Evolutionary conservation across 2,113 vertebrate genomes (phyloP), one percentile per base, ranked within the genome.

Genomic region (Pluvianellus socialis): DNA sequence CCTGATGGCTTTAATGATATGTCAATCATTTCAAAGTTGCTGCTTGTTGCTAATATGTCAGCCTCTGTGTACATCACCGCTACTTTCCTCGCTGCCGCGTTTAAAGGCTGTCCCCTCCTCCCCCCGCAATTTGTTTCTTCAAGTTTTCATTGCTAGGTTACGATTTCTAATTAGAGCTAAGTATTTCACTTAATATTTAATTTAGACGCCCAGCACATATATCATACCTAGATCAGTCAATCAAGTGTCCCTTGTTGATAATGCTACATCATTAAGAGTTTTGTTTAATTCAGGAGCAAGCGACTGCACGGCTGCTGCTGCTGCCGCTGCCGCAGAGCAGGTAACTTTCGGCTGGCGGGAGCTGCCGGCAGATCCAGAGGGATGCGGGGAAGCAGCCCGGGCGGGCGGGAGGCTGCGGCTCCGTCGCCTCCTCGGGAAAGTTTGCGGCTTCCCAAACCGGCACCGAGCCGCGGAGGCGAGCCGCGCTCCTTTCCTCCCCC

Each of bases 181-280:
- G 95, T 93, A 92, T 96, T 97, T 96, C 85, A 96, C 79, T 96
- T 96, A 94, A 93, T 96, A 96, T 96, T 96, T 97, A 97, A 97
- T 97, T 97, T 97, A 96, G 92, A 96, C 92, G 77, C 96, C 90
- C 89, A 94, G 91, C 83, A 92, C 83, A 91, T 94, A 90, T 95
- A 97, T 95, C 95, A 97, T 96, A 95, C 90, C 89, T 95, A 94
- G 91, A 97, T 97, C 97, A 97, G 94, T 97, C 97, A 97, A 96
- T 97, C 97, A 97, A 96, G 74, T 90, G 97, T 97, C 97, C 97
- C 96, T 96, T 97, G 95, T 79, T 96, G 96, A 96, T 94, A 96
- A 95, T 73, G 96, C 91, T 87, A 94, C 95, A 95, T 95, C 96
- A 95, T 95, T 95, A 97, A 85, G 91, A 94, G 89, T 97, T 95